Percentiles rank a stretch among this genome's conserved stretches.
Evolutionary conservation across 2,888 invertebrate genomes (phyloP).

Genomic region (Apotomis turbidana): DNA sequence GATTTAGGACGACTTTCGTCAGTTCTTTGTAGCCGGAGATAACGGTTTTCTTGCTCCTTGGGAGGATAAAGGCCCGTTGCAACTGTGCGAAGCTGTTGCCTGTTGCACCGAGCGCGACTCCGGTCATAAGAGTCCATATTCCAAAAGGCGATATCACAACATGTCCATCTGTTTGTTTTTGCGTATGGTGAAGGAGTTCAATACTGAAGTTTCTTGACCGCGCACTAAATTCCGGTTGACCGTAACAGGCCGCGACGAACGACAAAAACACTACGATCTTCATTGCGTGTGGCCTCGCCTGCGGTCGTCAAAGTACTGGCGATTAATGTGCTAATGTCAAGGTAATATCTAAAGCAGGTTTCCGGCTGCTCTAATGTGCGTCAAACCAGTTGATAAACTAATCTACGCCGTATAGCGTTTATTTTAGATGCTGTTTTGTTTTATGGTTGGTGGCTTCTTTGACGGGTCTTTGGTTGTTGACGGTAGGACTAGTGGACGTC

Average conservation of each 20-base stretch:
- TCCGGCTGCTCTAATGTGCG: slow-evolving; percentile 29
- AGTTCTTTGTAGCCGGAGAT: slow-evolving; percentile 65
- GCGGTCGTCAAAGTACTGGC: slow-evolving; percentile 62
- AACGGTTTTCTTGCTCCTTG: slow-evolving; percentile 56
- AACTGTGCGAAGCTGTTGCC: slow-evolving; percentile 68
- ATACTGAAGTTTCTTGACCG: slow-evolving; percentile 75
- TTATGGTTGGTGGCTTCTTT: neutral
- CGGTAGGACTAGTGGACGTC: neutral
- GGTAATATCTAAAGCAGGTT: slow-evolving; percentile 46
- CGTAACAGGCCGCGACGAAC: slow-evolving; percentile 60
- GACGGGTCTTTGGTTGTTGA: slow-evolving; percentile 4
- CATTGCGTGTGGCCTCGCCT: slow-evolving; percentile 59
- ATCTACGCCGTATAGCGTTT: neutral
- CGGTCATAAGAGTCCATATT: slow-evolving; percentile 79
- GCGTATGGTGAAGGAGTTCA: slow-evolving; percentile 71
- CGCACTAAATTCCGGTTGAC: slow-evolving; percentile 68
- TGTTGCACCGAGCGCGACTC: slow-evolving; percentile 70
- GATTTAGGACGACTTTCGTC: slow-evolving; percentile 61
- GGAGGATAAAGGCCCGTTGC: slow-evolving; percentile 66
- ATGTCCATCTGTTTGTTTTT: slow-evolving; percentile 67
- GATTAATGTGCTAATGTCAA: slow-evolving; percentile 60
- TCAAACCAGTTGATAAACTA: neutral
- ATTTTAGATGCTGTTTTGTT: slow-evolving; percentile 1
- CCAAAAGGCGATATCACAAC: slow-evolving; percentile 79
- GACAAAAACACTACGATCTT: slow-evolving; percentile 56